phyloP scores from a whole-genome alignment of 2,888 invertebrate genomes.

The Patella depressa region DNA sequence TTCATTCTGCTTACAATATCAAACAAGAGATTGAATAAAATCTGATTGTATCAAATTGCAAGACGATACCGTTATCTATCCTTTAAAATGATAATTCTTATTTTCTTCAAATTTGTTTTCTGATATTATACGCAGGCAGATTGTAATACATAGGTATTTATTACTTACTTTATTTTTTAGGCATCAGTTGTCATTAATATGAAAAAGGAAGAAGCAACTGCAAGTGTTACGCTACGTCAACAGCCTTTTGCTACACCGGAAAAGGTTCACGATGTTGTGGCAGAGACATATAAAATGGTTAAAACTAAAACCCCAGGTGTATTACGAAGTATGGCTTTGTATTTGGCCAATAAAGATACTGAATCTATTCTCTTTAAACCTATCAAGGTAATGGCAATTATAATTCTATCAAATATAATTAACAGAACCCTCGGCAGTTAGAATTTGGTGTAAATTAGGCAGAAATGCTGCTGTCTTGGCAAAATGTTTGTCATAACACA shows the following conservation, averaged over 20 bases:
- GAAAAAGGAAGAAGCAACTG: conserved; percentile 61
- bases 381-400: conserved; percentile 79
- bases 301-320: conserved; percentile 84
- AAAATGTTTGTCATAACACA: no score
- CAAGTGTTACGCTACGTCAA: conserved; percentile 71
- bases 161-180: conserved; percentile 41
- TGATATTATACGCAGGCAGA: no score
- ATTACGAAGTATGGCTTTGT: conserved; percentile 92
- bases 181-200: conserved; percentile 68
- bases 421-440: no score
- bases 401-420: background rate
- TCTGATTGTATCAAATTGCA: no score
- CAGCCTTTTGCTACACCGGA: conserved; percentile 81
- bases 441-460: no score
- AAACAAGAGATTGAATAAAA: no score
- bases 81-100: no score
- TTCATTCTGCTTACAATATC: background rate
- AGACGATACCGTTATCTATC: no score
- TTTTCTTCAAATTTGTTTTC: no score
- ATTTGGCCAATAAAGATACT: conserved; percentile 95
- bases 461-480: no score
- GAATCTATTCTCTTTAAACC: conserved; percentile 97
- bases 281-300: conserved; percentile 84
- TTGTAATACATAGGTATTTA: no score
- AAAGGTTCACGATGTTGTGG: conserved; percentile 80